Evolutionary conservation across 2,113 vertebrate genomes (phyloP).

Genomic region (Dendropsophus ebraccatus): DNA sequence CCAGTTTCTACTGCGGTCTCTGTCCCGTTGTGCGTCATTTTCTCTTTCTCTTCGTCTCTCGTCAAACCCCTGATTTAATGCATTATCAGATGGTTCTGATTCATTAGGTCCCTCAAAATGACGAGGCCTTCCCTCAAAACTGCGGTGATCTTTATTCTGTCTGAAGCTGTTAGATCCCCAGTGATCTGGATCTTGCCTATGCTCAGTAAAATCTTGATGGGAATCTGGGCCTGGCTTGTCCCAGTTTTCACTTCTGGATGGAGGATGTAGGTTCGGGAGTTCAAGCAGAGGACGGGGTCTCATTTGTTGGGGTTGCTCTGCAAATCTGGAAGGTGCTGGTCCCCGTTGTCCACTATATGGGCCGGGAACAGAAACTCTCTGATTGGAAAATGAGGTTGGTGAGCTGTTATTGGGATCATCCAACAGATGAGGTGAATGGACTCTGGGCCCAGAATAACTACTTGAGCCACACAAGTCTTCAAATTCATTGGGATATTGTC

Average conservation of each 20-base stretch:
- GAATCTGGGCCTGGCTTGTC: constrained; percentile 69
- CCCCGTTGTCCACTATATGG: constrained; percentile 71
- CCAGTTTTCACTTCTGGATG: constrained; percentile 77
- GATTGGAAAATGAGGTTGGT: constrained; percentile 71
- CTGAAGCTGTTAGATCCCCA: constrained; percentile 83
- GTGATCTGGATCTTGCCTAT: constrained; percentile 73
- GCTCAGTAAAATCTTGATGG: constrained; percentile 65
- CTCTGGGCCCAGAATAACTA: constrained; percentile 72
- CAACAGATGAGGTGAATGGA: constrained; percentile 70
- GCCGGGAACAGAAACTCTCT: constrained; percentile 68
- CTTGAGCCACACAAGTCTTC: constrained; percentile 70
- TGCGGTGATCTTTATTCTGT: constrained; percentile 77
- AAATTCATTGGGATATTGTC: constrained; percentile 70
- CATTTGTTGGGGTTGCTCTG: constrained; percentile 67
- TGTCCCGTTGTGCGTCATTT: constrained; percentile 69
- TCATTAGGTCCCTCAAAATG: constrained; percentile 85
- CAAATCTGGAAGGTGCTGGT: constrained; percentile 73
- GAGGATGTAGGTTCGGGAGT: constrained; percentile 78
- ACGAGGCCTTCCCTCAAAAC: constrained; percentile 76
- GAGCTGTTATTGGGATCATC: constrained; percentile 79
- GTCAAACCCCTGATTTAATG: constrained; percentile 79
- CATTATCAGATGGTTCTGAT: constrained; percentile 73
- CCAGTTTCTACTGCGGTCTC: constrained; percentile 77
- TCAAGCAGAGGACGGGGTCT: constrained; percentile 84
- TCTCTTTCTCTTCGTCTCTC: constrained; percentile 84